phyloP scores from a whole-genome alignment of 2,888 invertebrate species.

The Zygothrica quintamaculata region DNA sequence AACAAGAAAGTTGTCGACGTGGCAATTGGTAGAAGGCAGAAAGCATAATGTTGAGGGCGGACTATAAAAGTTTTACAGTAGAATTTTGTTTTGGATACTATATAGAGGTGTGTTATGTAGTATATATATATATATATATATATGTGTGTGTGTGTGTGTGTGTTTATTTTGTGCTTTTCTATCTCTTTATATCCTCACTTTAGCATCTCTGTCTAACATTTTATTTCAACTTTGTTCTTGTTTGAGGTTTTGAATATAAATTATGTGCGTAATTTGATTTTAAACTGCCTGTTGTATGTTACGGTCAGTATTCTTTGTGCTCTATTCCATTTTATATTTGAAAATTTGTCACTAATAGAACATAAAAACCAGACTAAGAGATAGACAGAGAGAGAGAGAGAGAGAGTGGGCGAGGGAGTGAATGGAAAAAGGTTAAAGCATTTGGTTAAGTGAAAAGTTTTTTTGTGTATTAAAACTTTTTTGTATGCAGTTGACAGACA shows the following conservation, averaged over 20 bases:
- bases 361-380: too few species aligned
- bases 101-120: conserved; percentile 33
- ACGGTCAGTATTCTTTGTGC: conserved; percentile 43
- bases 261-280: conserved; percentile 76
- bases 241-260: conserved; percentile 70
- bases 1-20: conserved; percentile 56
- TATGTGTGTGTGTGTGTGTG: conserved; percentile 18
- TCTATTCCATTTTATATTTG: conserved; percentile 21
- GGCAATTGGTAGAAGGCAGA: conserved; percentile 49
- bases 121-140: conserved; percentile 12
- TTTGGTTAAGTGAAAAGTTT: conserved; percentile 4
- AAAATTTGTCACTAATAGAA: conserved; percentile 47
- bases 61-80: conserved; percentile 70
- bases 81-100: conserved; percentile 36
- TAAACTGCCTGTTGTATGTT: conserved; percentile 57
- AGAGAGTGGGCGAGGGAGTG: too few species aligned
- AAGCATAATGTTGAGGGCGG: conserved; percentile 65
- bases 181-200: neutral
- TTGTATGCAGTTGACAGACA: neutral
- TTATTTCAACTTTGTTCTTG: conserved; percentile 50
- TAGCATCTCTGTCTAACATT: conserved; percentile 26
- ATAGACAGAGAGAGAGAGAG: too few species aligned
- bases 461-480: conserved; percentile 1
- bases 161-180: conserved; percentile 16
- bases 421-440: neutral